These are phyloP conservation scores for Conger conger DNA, from an alignment of 2,113 vertebrate species.

Conservation along the genomic window DNA sequence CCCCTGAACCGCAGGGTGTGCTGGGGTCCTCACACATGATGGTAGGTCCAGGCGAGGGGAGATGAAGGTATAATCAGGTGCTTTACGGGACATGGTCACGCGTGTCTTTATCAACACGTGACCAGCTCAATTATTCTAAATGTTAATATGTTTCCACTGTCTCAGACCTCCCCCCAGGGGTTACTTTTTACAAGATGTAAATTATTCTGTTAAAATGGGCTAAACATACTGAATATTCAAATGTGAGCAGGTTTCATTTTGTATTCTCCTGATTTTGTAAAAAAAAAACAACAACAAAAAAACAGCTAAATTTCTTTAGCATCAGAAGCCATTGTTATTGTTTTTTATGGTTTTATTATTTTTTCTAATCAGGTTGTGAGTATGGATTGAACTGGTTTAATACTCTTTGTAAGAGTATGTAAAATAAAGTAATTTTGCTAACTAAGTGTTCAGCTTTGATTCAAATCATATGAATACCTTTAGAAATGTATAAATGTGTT, in stretches of 20 bases:
- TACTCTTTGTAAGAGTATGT: slow-evolving; percentile 27
- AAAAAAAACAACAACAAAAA: background rate
- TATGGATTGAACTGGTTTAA: background rate
- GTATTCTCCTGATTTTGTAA: background rate
- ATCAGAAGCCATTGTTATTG: background rate
- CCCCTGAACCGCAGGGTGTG: background rate
- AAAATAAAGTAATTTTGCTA: background rate
- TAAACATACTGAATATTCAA: background rate
- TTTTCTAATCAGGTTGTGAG: too few relatives aligned
- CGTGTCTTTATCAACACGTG: too few relatives aligned
- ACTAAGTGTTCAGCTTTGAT: background rate
- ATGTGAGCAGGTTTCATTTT: background rate
- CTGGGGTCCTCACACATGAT: too few relatives aligned
- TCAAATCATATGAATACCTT: background rate
- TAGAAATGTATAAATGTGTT: background rate
- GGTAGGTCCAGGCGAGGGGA: too few relatives aligned
- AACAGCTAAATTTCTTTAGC: background rate
- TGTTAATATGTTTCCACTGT: too few relatives aligned
- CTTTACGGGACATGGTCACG: too few relatives aligned
- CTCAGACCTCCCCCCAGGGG: background rate
- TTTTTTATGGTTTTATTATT: background rate
- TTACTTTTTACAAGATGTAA: background rate
- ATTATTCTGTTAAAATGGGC: background rate
- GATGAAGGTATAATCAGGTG: too few relatives aligned
- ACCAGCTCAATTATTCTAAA: too few relatives aligned